A percentile compares a stretch with the other conserved stretches of the same genome.
Conservation (phyloP, 1,140 invertebrate genomes). For the Neodiprion pinetum region DNA sequence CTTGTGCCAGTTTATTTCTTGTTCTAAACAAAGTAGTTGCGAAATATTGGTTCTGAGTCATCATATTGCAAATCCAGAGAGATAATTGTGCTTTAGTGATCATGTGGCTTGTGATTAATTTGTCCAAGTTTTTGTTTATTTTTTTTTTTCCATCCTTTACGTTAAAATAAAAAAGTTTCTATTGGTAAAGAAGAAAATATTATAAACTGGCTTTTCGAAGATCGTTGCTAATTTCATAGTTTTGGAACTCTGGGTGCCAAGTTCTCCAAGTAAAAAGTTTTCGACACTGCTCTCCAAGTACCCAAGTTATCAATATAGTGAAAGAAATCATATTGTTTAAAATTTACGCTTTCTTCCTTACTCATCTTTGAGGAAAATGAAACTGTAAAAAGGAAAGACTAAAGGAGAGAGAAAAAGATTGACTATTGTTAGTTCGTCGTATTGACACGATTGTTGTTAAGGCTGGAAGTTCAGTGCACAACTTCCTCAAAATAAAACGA, state of each 20-base stretch:
- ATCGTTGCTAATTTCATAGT: neutral
- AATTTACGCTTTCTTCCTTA: neutral
- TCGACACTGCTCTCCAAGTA: neutral
- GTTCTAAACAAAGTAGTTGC: neutral
- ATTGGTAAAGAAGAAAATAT: neutral
- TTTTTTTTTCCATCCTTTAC: neutral
- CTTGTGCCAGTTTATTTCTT: conserved; percentile 1
- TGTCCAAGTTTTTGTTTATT: neutral
- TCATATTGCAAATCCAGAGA: neutral
- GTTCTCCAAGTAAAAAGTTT: neutral
- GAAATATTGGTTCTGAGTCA: no score
- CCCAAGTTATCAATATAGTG: neutral
- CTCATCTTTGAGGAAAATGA: neutral
- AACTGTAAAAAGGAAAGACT: neutral
- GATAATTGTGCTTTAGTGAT: conserved; percentile 4
- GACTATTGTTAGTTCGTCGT: neutral
- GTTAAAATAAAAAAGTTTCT: neutral
- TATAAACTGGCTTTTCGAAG: neutral
- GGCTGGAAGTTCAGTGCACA: neutral
- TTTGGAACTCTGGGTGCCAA: neutral
- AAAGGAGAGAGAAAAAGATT: neutral
- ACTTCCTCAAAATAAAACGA: neutral
- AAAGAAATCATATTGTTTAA: neutral
- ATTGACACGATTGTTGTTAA: neutral
- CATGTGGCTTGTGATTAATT: neutral